Conservation (phyloP, 2,797 vertebrate species). For the Anguilla megastoma region DNA sequence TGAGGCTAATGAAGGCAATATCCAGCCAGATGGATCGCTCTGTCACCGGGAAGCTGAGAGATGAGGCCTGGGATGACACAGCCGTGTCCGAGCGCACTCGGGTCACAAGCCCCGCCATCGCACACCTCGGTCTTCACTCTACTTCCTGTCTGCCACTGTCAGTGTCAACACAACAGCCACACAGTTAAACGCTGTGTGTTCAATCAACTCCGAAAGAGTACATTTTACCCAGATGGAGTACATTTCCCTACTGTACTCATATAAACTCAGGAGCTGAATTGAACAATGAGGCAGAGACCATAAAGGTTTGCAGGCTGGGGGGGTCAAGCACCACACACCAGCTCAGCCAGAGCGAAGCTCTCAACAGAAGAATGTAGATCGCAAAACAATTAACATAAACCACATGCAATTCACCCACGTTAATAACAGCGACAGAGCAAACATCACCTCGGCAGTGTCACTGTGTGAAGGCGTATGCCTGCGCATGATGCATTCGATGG, state of each 20-base stretch:
- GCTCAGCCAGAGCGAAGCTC: background rate
- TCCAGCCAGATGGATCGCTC: conserved; percentile 33
- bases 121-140: background rate
- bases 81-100: no score
- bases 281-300: background rate
- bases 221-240: background rate
- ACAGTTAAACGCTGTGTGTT: background rate
- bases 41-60: background rate
- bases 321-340: background rate
- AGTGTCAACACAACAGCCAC: background rate
- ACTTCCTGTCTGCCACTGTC: background rate
- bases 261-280: background rate
- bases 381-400: background rate
- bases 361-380: background rate
- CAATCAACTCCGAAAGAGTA: background rate
- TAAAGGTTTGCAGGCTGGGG: background rate
- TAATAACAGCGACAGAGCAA: background rate
- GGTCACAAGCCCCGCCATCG: background rate
- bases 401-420: background rate
- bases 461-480: background rate
- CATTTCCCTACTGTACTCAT: background rate
- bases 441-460: background rate
- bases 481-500: background rate
- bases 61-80: background rate
- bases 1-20: conserved; percentile 52